These are phyloP conservation scores for Ctenicera cuprea DNA, from an alignment of 2,888 invertebrate species.

Conservation along the genomic window DNA sequence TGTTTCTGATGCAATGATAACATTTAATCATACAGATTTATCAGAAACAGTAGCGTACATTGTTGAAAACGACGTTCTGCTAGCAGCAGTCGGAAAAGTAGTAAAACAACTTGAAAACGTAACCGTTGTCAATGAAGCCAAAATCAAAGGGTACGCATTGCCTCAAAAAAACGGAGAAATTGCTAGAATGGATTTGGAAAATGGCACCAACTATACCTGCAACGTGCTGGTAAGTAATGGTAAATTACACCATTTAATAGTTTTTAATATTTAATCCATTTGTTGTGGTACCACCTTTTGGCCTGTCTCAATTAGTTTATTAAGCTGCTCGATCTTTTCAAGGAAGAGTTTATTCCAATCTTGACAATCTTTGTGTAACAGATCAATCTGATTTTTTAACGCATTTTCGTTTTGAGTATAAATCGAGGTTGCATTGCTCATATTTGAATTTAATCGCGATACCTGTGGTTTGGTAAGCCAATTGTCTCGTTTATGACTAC, in stretches of 20 bases:
- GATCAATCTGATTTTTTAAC: slow-evolving; percentile 59
- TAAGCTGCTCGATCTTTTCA: slow-evolving; percentile 59
- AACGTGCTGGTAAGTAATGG: slow-evolving; percentile 80
- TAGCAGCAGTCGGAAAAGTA: slow-evolving; percentile 82
- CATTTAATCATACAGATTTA: slow-evolving; percentile 85
- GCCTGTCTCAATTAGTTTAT: slow-evolving; percentile 27
- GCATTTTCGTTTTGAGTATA: slow-evolving; percentile 44
- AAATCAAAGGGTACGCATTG: slow-evolving; percentile 80
- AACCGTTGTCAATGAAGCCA: slow-evolving; percentile 81
- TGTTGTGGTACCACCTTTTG: slow-evolving; percentile 18
- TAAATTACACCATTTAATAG: slow-evolving; percentile 3
- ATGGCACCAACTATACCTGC: slow-evolving; percentile 80
- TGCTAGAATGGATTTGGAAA: slow-evolving; percentile 76
- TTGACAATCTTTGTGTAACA: slow-evolving; percentile 60
- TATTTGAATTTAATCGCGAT: slow-evolving; percentile 62
- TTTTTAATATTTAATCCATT: neutral
- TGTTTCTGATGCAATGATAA: slow-evolving; percentile 90
- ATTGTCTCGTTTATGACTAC: slow-evolving; percentile 8
- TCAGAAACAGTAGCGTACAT: slow-evolving; percentile 90
- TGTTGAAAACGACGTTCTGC: slow-evolving; percentile 94
- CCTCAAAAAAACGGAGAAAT: slow-evolving; percentile 69
- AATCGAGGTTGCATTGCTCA: slow-evolving; percentile 41
- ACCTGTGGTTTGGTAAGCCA: slow-evolving; percentile 49
- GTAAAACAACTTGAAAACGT: slow-evolving; percentile 76
- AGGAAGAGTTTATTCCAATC: slow-evolving; percentile 62